Evolutionary conservation across 2,113 vertebrate species (phyloP), one percentile per base, ranked within the genome.

Genomic region (Rhea pennata): DNA sequence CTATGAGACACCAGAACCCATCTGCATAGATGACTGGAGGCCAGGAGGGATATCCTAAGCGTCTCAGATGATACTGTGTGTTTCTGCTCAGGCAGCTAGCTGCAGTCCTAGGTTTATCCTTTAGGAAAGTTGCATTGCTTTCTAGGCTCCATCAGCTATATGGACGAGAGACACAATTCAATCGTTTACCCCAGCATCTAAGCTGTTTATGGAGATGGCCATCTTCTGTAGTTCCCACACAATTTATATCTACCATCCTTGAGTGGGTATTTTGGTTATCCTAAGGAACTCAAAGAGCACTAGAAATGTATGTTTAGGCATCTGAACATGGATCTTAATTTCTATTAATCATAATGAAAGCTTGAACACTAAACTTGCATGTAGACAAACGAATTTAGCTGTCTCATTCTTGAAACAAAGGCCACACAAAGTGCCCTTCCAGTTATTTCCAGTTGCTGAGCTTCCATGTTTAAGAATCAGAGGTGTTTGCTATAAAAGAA

Each of bases 211-310:
- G 17, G 46, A 48, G 46, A 19, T 48, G 46, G 17, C 46, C 46
- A 19, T 48, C 46, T 48, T 48, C 46, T 48, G 46, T 48, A 48
- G 46, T 19, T 48, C 46, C 46, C 46, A 48, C 46, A 48, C 46
- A 48, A 16, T 29, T 48, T 4, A 2, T 14, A 67, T 0, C 2
- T 88, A 8, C 20, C 83, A 1, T 5, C 2, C 10, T 22, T 53
- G 12, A 53, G 8, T 14, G 10, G 15, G 9, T 48, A 13, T 70
- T 90, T 81, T 39, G 14, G 10, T 4, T 78, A 39, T 15, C 21
- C 17, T 31, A 74, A 8, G 0, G 2, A 69, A 64, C 8, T 67
- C 62, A 79, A 24, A 79, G 23, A 17, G 8, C 13, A 15, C 17
- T 31, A 24, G n/a, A 44, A 2, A 3, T 29, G 39, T 5, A 46